Evolutionary conservation across 2,113 vertebrate genomes (phyloP).

Genomic region (Capreolus pygargus): DNA sequence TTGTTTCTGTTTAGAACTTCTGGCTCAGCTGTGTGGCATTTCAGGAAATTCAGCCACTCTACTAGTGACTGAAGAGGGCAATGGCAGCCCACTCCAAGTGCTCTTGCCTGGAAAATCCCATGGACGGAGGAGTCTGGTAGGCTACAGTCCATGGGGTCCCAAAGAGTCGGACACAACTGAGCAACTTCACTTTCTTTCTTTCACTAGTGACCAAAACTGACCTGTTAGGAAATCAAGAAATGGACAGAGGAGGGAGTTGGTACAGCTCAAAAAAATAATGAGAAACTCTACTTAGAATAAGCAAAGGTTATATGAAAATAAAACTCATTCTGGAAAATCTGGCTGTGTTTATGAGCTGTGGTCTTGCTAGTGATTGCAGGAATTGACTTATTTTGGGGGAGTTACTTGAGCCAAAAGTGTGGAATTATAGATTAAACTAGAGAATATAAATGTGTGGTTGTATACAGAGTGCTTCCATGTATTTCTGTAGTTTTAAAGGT

Average conservation of each 20-base stretch:
- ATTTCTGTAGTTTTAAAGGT: background rate
- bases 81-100: background rate
- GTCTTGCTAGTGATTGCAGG: background rate
- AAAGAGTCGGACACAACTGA: background rate
- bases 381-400: background rate
- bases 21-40: background rate
- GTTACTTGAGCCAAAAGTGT: background rate
- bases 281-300: slow-evolving; percentile 33
- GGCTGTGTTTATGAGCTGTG: background rate
- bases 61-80: background rate
- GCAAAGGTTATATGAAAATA: background rate
- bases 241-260: background rate
- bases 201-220: background rate
- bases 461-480: background rate
- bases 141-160: background rate
- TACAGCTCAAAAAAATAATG: background rate
- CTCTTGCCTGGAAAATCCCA: background rate
- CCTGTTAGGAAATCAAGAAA: slow-evolving; percentile 19
- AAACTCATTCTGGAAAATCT: background rate
- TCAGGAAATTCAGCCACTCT: slow-evolving; percentile 5
- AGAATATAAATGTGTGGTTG: background rate
- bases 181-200: background rate
- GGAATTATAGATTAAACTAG: background rate
- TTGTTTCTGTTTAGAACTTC: slow-evolving; percentile 2
- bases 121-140: background rate